Evolutionary conservation across 2,888 invertebrate genomes (phyloP).

Genomic region (Scaptomyza polygonia): DNA sequence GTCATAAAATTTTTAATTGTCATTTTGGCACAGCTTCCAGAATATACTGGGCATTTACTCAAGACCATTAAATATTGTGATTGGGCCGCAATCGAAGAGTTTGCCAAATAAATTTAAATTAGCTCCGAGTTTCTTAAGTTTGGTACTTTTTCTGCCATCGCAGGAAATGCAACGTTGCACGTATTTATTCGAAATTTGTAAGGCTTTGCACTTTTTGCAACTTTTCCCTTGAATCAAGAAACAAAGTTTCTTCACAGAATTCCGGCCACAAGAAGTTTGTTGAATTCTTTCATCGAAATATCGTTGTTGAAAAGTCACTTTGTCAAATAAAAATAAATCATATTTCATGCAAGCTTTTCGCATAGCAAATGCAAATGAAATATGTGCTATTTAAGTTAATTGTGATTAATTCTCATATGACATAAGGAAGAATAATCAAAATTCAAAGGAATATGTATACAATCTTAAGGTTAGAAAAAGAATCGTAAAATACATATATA

Average conservation of each 20-base stretch:
- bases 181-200: background rate
- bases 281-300: background rate
- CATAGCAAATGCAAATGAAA: background rate
- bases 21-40: slow-evolving; percentile 19
- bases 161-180: background rate
- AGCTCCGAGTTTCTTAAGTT: background rate
- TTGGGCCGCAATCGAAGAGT: slow-evolving; percentile 16
- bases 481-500: too few relatives aligned
- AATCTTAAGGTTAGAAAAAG: background rate
- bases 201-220: background rate
- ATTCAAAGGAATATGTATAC: background rate
- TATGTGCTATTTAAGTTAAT: background rate
- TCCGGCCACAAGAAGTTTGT: background rate
- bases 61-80: slow-evolving; percentile 30
- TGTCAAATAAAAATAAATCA: background rate
- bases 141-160: background rate
- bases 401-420: background rate
- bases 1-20: slow-evolving; percentile 63
- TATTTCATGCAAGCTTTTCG: background rate
- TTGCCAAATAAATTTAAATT: slow-evolving; percentile 23
- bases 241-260: slow-evolving; percentile 5
- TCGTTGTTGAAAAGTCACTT: background rate
- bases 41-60: slow-evolving; percentile 16
- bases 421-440: background rate
- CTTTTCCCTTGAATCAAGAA: slow-evolving; percentile 8